Evolutionary conservation across 1,140 invertebrate genomes (phyloP).

Genomic region (Drosophila tsacasi): DNA sequence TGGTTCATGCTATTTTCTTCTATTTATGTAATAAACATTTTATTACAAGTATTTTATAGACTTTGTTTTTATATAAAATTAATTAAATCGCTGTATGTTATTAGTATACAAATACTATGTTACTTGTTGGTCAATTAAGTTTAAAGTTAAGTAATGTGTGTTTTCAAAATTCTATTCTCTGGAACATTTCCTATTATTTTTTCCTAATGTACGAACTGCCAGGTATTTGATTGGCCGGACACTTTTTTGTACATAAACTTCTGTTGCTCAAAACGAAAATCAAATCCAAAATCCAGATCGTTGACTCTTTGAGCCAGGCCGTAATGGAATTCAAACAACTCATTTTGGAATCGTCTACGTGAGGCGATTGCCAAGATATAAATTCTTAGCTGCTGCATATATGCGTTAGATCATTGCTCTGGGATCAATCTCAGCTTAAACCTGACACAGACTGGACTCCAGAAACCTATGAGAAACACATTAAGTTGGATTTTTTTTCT

Average conservation of each 20-base stretch:
- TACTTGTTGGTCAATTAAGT: too few species aligned
- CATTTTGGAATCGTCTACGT: conserved; percentile 49
- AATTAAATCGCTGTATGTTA: neutral
- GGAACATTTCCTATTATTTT: neutral
- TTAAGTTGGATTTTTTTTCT: neutral
- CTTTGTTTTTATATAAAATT: neutral
- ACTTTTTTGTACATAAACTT: neutral
- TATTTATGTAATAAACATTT: too few species aligned
- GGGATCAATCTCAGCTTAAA: conserved; percentile 16
- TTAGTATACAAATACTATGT: neutral
- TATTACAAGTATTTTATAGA: too few species aligned
- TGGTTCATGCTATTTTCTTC: too few species aligned
- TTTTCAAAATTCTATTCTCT: neutral
- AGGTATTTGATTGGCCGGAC: neutral
- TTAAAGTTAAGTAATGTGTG: too few species aligned
- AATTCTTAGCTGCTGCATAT: conserved; percentile 18
- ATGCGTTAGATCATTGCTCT: conserved; percentile 26
- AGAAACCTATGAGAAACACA: conserved; percentile 40
- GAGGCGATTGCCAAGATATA: conserved; percentile 16
- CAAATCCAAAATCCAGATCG: conserved; percentile 18
- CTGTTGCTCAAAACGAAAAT: neutral
- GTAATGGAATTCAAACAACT: conserved; percentile 30
- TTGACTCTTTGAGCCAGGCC: conserved; percentile 19
- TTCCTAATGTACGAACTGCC: neutral
- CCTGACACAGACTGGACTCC: conserved; percentile 52